Evolutionary conservation across 37 sponge, comb jelly and placozoan genomes (phyloP).

Genomic region (Cladorhizidae sp.): DNA sequence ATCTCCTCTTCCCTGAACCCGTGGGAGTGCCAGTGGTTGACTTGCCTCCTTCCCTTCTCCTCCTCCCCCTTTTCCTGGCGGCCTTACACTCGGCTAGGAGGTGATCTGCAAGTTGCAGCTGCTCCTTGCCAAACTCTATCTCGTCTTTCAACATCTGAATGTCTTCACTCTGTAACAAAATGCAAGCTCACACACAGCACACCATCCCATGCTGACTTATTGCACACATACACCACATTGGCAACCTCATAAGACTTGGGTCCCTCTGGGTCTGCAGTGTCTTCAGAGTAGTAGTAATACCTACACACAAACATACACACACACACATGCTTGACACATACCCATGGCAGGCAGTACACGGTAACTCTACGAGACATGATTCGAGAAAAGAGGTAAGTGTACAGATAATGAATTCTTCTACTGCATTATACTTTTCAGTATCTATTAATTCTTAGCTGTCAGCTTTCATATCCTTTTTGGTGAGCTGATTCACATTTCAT

Average conservation of each 20-base stretch:
- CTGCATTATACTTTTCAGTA: too few species aligned
- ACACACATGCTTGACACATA: neutral
- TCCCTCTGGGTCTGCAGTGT: conserved; percentile 46
- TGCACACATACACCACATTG: neutral
- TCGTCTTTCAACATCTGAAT: conserved; percentile 42
- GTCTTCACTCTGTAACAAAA: conserved; percentile 64
- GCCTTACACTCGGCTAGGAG: conserved; percentile 45
- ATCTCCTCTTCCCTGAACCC: neutral
- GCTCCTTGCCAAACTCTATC: conserved; percentile 26
- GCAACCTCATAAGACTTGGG: conserved; percentile 59
- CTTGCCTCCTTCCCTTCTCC: neutral
- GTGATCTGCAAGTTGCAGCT: conserved; percentile 47
- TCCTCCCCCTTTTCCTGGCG: conserved; percentile 3
- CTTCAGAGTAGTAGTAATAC: conserved; percentile 66
- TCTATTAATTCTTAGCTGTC: too few species aligned
- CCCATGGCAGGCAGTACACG: too few species aligned
- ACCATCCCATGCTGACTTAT: neutral
- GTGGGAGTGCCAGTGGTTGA: neutral
- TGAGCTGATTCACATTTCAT: too few species aligned
- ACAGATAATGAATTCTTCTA: too few species aligned
- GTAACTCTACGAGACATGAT: too few species aligned
- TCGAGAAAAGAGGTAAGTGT: too few species aligned
- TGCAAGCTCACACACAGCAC: neutral
- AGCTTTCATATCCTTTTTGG: too few species aligned
- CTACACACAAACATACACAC: conserved; percentile 6